These are phyloP conservation scores for Scaptomyza caliginosa DNA, from an alignment of 2,888 invertebrate genomes.

Conservation along the genomic window DNA sequence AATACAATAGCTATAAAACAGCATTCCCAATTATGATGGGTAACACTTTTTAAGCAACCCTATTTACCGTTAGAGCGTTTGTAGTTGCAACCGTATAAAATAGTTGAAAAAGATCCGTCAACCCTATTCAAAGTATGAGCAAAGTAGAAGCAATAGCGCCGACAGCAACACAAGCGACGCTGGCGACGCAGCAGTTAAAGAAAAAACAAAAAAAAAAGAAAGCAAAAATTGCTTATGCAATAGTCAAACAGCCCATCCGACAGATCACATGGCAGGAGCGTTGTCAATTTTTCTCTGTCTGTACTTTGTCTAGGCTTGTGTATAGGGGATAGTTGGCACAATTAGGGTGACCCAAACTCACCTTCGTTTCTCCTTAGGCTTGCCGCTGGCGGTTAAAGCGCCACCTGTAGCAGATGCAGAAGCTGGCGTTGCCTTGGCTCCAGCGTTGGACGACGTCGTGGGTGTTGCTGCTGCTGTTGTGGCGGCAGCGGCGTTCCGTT, in stretches of 20 bases:
- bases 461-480: constrained; percentile 41
- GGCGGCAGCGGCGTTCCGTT: constrained; percentile 53
- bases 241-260: constrained; percentile 39
- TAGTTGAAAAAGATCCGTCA: constrained; percentile 7
- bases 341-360: constrained; percentile 80
- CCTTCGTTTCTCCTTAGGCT: constrained; percentile 89
- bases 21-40: too few species aligned
- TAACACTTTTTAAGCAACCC: neutral
- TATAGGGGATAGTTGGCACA: neutral
- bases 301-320: neutral
- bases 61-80: neutral
- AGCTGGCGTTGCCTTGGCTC: constrained; percentile 22
- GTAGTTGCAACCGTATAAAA: constrained; percentile 5
- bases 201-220: constrained; percentile 63
- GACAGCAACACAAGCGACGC: constrained; percentile 24
- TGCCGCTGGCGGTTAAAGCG: constrained; percentile 76
- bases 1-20: neutral
- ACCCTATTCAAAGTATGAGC: constrained; percentile 25
- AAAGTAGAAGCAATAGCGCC: constrained; percentile 5
- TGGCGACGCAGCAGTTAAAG: constrained; percentile 27
- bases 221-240: constrained; percentile 64
- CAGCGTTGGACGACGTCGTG: constrained; percentile 39
- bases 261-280: constrained; percentile 52
- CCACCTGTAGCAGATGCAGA: constrained; percentile 31
- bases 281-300: constrained; percentile 13